phyloP scores from a whole-genome alignment of 2,113 vertebrate species.

The Lichenostomus cassidix region DNA sequence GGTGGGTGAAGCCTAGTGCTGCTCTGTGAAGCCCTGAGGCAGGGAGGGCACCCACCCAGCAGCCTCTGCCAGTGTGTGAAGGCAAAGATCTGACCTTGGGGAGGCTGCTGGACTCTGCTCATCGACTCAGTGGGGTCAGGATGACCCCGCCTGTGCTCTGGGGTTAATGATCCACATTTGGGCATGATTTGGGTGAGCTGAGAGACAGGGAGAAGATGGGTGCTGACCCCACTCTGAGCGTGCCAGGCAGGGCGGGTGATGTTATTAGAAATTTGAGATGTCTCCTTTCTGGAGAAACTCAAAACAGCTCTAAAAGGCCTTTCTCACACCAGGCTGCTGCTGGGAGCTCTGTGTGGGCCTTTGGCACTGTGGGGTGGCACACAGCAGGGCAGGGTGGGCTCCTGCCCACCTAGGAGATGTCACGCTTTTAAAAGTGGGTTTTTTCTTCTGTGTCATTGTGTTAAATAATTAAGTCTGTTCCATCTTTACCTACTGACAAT shows the following conservation, averaged over 20 bases:
- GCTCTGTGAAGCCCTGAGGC: background rate
- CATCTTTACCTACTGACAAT: conserved; percentile 57
- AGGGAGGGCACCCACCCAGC: background rate
- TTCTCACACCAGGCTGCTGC: background rate
- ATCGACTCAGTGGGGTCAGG: background rate
- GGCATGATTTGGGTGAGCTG: rapidly evolving
- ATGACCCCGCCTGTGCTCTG: background rate
- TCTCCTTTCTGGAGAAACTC: background rate
- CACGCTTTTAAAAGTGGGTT: background rate
- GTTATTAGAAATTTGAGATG: background rate
- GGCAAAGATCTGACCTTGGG: background rate
- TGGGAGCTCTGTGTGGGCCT: background rate
- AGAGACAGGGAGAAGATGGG: rapidly evolving
- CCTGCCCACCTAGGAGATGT: background rate
- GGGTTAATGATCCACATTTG: background rate
- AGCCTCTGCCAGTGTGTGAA: background rate
- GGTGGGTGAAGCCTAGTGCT: background rate
- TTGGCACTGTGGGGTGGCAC: background rate
- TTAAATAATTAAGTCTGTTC: conserved; percentile 59
- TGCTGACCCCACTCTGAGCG: background rate
- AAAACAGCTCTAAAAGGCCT: background rate
- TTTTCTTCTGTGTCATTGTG: conserved; percentile 35
- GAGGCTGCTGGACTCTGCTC: background rate
- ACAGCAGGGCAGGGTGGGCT: background rate
- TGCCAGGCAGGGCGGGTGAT: rapidly evolving